Conservation (phyloP, 2,888 invertebrate genomes). For the Cephus rjabovi region DNA sequence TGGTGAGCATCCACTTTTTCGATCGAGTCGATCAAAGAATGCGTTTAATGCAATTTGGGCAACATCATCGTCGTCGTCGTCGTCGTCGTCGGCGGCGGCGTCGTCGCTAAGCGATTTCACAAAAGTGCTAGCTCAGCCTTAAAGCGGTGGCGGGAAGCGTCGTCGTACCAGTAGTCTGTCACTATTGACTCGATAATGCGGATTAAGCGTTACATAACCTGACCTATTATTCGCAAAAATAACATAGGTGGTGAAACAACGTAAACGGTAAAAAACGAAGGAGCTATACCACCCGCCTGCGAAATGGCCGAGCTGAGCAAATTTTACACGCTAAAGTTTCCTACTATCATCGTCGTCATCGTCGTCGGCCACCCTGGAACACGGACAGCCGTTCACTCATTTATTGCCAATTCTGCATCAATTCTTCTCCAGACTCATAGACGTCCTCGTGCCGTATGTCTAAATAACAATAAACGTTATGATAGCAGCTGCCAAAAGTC, state of each 20-base stretch:
- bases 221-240: slow-evolving; percentile 33
- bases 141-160: neutral
- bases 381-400: neutral
- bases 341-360: neutral
- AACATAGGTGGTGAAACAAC: neutral
- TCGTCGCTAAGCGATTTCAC: slow-evolving; percentile 18
- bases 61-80: slow-evolving; percentile 1
- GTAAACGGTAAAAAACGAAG: neutral
- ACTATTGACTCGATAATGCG: slow-evolving; percentile 25
- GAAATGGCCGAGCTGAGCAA: slow-evolving; percentile 10
- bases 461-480: neutral
- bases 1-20: neutral
- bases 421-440: neutral
- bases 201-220: slow-evolving; percentile 37
- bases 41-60: slow-evolving; percentile 27
- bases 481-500: neutral
- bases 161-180: neutral
- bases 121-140: slow-evolving; percentile 1
- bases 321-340: neutral
- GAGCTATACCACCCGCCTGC: neutral
- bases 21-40: slow-evolving; percentile 14
- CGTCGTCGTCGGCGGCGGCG: neutral
- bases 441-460: neutral
- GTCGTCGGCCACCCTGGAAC: neutral
- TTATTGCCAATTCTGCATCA: neutral